Conservation (phyloP, 2,888 invertebrate genomes). For the Ectemnius cavifrons region DNA sequence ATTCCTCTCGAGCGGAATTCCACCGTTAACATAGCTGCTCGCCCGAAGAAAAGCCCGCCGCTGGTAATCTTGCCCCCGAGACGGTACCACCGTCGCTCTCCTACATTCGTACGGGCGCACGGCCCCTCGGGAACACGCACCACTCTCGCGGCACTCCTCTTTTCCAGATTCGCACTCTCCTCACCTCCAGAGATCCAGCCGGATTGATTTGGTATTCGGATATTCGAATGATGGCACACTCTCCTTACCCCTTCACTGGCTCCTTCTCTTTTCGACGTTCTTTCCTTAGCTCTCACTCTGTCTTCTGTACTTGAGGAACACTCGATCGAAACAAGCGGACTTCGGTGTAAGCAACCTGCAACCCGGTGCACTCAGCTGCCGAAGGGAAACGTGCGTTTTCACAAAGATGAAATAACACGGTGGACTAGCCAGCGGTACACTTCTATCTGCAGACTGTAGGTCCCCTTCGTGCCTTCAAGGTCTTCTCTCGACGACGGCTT, state of each 20-base stretch:
- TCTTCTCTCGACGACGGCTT: slow-evolving; percentile 20
- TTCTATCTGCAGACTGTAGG: slow-evolving; percentile 31
- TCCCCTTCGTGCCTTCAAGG: not conserved
- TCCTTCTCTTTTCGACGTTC: too few relatives aligned
- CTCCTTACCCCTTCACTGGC: slow-evolving; percentile 12
- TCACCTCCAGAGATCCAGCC: slow-evolving; percentile 22
- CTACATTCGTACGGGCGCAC: slow-evolving; percentile 45
- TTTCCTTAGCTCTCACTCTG: slow-evolving; percentile 3
- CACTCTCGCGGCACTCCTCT: slow-evolving; percentile 41
- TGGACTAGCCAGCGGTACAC: slow-evolving; percentile 13
- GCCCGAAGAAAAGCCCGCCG: slow-evolving; percentile 53
- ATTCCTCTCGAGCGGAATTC: slow-evolving; percentile 79
- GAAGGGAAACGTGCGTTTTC: not conserved
- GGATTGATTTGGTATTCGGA: slow-evolving; percentile 4
- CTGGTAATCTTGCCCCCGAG: slow-evolving; percentile 49
- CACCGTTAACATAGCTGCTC: slow-evolving; percentile 77
- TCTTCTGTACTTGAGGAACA: slow-evolving; percentile 14
- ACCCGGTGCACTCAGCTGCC: too few relatives aligned
- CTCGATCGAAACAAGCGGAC: too few relatives aligned
- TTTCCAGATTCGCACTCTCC: slow-evolving; percentile 32
- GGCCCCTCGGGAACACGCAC: slow-evolving; percentile 36
- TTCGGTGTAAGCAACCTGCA: slow-evolving; percentile 24
- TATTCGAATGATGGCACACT: slow-evolving; percentile 15
- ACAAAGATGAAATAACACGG: not conserved
- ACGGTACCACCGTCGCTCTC: slow-evolving; percentile 40